Conservation (phyloP, 2,797 vertebrate species). For the Centropyge bicolor region DNA sequence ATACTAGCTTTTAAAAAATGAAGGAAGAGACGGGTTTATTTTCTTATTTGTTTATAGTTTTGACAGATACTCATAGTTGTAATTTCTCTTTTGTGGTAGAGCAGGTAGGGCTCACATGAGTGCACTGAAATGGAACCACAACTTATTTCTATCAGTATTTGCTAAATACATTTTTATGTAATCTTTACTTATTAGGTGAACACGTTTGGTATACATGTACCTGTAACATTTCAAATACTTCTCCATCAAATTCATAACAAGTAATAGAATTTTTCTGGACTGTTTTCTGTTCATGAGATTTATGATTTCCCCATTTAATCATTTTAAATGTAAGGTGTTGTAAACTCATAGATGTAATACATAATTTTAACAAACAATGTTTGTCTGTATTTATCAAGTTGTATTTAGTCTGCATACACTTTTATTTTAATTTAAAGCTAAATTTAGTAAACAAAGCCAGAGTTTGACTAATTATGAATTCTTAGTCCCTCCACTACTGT, state of each 20-base stretch:
- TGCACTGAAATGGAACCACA: not conserved
- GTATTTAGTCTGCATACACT: not conserved
- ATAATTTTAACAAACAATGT: not conserved
- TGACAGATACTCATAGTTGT: not conserved
- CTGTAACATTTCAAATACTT: not conserved
- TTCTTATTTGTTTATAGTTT: not conserved
- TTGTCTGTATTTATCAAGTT: not conserved
- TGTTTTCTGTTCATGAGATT: constrained; percentile 1
- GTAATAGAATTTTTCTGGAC: not conserved
- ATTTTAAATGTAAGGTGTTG: not conserved
- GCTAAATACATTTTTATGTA: not conserved
- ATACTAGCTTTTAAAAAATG: not conserved
- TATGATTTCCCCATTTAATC: not conserved
- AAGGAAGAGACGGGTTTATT: not conserved
- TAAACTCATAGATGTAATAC: not conserved
- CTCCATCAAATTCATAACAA: not conserved
- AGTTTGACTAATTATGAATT: not conserved
- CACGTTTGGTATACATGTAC: not conserved
- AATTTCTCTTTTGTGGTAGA: not conserved
- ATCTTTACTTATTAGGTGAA: not conserved
- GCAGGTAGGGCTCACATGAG: not conserved
- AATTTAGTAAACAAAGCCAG: not conserved
- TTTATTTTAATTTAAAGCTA: not conserved
- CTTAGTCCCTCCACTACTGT: not conserved
- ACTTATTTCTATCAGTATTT: not conserved